Evolutionary conservation across 2,888 invertebrate genomes (phyloP), one percentile per base, ranked within the genome.

Genomic region (Yponomeuta sedellus): DNA sequence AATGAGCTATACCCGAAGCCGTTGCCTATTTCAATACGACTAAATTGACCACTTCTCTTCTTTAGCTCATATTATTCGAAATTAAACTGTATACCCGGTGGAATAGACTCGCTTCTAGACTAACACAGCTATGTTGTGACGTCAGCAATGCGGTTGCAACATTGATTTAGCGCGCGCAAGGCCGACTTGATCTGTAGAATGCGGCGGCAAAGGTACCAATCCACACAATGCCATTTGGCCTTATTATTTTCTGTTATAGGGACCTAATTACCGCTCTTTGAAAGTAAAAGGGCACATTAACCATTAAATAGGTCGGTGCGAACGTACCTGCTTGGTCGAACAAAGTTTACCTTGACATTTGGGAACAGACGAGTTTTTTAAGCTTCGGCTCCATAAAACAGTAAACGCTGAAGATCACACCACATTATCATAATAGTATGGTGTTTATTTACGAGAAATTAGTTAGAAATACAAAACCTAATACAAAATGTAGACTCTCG

Each of bases 151-250:
- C 44, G 16, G 44, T 52, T 52, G 44, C 44, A 52, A 52, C 44
- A 52, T 16, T 52, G 16, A 52, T 52, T 16, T 52, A 52, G 16
- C 44, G 44, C 44, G 44, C 44, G 44, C 44, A 52, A 52, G 44
- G 44, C 44, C 44, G 44, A 52, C 44, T 52, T 52, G 44, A 52
- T 52, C 44, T 52, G 16, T 52, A 52, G 44, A 52, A 52, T 52
- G 44, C 44, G 16, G 44, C 44, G 16, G 16, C 44, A 16, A 52
- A 52, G 12, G 16, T 52, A 44, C 44, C 44, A 6, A 5, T 52
- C 16, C 12, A 52, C 16, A 52, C 16, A 52, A 16, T 16, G 44
- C 34, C 34, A 34, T 52, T 52, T 16, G 44, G 44, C 10, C 11
- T 59, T 59, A 12, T 4, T 59, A 22, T 3, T 59, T 20, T 59